These are phyloP conservation scores for Limnephilus auricula DNA, from an alignment of 2,888 invertebrate genomes.

Conservation along the genomic window DNA sequence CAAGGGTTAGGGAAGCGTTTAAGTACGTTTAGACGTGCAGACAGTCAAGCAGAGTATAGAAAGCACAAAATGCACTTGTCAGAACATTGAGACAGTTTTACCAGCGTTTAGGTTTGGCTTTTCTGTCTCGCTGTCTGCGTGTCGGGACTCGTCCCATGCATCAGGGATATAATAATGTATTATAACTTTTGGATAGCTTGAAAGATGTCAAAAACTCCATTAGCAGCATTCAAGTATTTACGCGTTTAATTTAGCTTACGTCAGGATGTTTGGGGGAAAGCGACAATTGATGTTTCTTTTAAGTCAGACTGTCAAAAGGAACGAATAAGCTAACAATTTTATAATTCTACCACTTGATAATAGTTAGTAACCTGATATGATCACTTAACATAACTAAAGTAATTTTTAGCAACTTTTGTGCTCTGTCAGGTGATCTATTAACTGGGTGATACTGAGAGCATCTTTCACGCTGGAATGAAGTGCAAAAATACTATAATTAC, in stretches of 20 bases:
- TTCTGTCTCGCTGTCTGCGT: conserved; percentile 9
- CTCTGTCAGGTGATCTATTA: no score
- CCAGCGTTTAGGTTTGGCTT: conserved; percentile 14
- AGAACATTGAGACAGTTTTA: conserved; percentile 29
- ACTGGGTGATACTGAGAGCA: no score
- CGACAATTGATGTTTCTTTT: background rate
- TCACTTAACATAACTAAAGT: background rate
- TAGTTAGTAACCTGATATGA: background rate
- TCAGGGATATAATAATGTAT: background rate
- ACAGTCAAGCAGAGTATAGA: conserved; percentile 12
- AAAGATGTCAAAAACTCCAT: conserved; percentile 17
- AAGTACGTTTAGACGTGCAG: conserved; percentile 6
- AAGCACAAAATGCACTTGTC: conserved; percentile 40
- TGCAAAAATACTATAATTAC: no score
- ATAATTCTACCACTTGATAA: background rate
- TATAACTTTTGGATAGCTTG: background rate
- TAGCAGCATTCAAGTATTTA: background rate
- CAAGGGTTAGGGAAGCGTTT: conserved; percentile 30
- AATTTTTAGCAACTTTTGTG: background rate
- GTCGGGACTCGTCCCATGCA: conserved; percentile 10
- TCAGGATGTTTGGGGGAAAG: background rate
- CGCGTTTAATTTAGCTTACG: background rate
- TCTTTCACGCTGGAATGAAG: no score
- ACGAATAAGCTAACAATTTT: no score
- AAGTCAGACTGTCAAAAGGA: background rate